Evolutionary conservation across 2,797 vertebrate genomes (phyloP).

Genomic region (Heliangelus exortis): DNA sequence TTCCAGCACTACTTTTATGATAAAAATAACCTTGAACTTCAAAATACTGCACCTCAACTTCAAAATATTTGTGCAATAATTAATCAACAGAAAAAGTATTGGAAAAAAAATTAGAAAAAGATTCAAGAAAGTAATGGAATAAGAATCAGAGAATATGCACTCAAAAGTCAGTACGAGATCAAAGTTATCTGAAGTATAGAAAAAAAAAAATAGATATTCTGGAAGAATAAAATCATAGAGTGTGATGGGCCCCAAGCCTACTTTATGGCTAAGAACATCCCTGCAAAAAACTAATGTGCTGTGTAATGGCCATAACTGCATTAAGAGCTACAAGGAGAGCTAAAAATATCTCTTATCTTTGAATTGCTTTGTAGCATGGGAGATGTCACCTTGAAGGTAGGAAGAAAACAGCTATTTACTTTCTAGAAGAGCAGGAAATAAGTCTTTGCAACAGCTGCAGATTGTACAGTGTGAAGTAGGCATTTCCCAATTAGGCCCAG

Average conservation of each 20-base stretch:
- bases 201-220: background rate
- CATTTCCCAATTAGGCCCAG: background rate
- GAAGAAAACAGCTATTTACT: slow-evolving; percentile 42
- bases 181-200: background rate
- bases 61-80: background rate
- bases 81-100: background rate
- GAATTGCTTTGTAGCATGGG: slow-evolving; percentile 13
- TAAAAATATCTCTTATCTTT: slow-evolving; percentile 60
- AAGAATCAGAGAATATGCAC: background rate
- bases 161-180: background rate
- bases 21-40: background rate
- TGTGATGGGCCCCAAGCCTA: slow-evolving; percentile 41
- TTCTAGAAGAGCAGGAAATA: slow-evolving; percentile 4
- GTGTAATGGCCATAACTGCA: slow-evolving; percentile 52
- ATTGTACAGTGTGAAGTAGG: background rate
- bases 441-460: background rate
- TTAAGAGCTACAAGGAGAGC: slow-evolving; percentile 47
- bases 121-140: background rate
- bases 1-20: background rate
- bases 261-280: slow-evolving; percentile 39
- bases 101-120: background rate
- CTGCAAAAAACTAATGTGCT: slow-evolving; percentile 66
- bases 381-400: slow-evolving; percentile 67
- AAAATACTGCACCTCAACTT: background rate
- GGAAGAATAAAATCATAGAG: slow-evolving; percentile 53